Evolutionary conservation across 37 sponge, comb jelly and placozoan species (phyloP).

Genomic region (Tethya wilhelma): DNA sequence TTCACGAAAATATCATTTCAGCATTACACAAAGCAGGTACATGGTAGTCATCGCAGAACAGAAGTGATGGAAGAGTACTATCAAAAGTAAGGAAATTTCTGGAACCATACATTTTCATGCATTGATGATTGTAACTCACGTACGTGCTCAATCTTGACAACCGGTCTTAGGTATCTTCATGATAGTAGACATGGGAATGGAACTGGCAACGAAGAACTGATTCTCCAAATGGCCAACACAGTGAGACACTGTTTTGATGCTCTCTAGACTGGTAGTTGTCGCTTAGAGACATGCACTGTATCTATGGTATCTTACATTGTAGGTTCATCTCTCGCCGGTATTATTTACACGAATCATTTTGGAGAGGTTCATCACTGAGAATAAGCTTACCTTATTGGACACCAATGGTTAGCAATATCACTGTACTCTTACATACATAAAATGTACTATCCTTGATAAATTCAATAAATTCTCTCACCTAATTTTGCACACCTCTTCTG

Average conservation of each 20-base stretch:
- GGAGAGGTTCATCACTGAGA: slow-evolving; percentile 44
- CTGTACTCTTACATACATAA: neutral
- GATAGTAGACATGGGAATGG: neutral
- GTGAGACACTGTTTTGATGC: neutral
- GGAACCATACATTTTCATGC: too few species aligned
- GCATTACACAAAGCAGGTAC: slow-evolving; percentile 47
- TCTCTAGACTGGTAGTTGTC: neutral
- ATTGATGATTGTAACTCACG: too few species aligned
- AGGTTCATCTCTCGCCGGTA: slow-evolving; percentile 64
- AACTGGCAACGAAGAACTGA: too few species aligned
- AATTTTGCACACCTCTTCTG: slow-evolving; percentile 11
- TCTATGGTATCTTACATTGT: too few species aligned
- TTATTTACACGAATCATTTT: slow-evolving; percentile 75
- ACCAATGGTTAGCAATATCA: neutral
- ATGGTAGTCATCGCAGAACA: slow-evolving; percentile 41
- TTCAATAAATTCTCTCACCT: neutral
- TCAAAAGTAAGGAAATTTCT: slow-evolving; percentile 39
- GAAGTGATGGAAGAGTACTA: slow-evolving; percentile 51
- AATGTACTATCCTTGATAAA: neutral
- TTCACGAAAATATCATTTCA: too few species aligned
- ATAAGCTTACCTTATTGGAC: neutral
- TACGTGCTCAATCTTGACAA: too few species aligned
- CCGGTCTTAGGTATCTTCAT: neutral
- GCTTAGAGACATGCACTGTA: too few species aligned
- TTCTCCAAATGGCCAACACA: too few species aligned